Percentiles rank a stretch among this genome's conserved stretches.
These are phyloP conservation scores for Phrynocephalus vlangalii DNA, from an alignment of 2,797 vertebrate species.

Conservation along the genomic window DNA sequence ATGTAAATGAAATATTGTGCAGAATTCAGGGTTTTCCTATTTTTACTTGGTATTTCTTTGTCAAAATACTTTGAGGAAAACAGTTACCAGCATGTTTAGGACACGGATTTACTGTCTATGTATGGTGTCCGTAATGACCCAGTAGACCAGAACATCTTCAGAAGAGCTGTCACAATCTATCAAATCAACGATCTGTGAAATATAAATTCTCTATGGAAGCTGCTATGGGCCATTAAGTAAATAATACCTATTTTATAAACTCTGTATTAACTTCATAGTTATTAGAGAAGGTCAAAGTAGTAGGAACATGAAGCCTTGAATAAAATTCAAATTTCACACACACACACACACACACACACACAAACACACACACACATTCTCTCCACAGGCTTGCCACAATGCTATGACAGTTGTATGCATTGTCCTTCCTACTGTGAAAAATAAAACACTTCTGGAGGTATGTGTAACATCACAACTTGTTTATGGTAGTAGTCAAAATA, in stretches of 20 bases:
- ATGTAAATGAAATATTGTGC: background rate
- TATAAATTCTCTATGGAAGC: constrained; percentile 70
- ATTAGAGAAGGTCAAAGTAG: constrained; percentile 57
- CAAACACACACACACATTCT: background rate
- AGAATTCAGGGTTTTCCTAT: background rate
- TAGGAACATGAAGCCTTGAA: constrained; percentile 14
- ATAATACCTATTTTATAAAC: constrained; percentile 75
- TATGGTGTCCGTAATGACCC: constrained; percentile 63
- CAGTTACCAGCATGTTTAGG: constrained; percentile 56
- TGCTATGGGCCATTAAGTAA: constrained; percentile 73
- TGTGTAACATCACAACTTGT: background rate
- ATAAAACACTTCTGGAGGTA: background rate
- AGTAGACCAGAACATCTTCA: constrained; percentile 73
- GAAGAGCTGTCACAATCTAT: constrained; percentile 74
- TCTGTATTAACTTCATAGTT: constrained; percentile 65
- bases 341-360: background rate
- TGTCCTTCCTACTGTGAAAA: background rate
- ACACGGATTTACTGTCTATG: constrained; percentile 63
- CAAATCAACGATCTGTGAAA: constrained; percentile 71
- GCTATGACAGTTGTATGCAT: background rate
- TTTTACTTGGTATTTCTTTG: constrained; percentile 14
- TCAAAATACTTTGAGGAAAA: constrained; percentile 53
- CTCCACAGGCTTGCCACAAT: background rate
- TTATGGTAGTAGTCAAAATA: background rate
- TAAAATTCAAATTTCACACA: constrained; percentile 41